Conservation (phyloP, 2,113 vertebrate species). For the Helogale parvula region DNA sequence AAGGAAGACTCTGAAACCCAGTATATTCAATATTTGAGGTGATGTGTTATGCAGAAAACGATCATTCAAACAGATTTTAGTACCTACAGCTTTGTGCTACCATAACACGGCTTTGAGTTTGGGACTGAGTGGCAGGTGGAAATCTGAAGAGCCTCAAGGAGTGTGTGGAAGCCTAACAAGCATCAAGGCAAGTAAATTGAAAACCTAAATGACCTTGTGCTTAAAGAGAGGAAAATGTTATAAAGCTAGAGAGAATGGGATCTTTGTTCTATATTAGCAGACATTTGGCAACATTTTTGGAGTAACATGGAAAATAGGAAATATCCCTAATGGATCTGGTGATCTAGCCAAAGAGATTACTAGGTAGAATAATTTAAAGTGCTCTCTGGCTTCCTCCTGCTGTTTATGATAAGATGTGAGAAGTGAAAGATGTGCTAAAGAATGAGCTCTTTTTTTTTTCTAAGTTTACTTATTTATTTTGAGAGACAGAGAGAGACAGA, state of each 20-base stretch:
- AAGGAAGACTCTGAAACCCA: not conserved
- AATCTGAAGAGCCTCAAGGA: not conserved
- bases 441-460: too few relatives aligned
- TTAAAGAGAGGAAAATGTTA: not conserved
- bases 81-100: not conserved
- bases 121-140: not conserved
- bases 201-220: not conserved
- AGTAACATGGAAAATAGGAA: not conserved
- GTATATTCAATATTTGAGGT: not conserved
- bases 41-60: not conserved
- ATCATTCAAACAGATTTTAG: not conserved
- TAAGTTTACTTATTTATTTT: too few relatives aligned
- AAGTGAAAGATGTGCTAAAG: not conserved
- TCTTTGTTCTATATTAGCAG: not conserved
- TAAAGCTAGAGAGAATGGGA: not conserved
- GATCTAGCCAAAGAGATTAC: not conserved
- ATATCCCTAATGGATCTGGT: not conserved
- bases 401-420: not conserved
- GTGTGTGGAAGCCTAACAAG: not conserved
- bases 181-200: not conserved
- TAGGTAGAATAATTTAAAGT: not conserved
- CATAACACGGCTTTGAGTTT: not conserved
- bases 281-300: not conserved
- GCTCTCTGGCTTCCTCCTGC: not conserved
- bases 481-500: too few relatives aligned